These are phyloP conservation scores for Heliothis virescens DNA, from an alignment of 1,140 invertebrate species.

Conservation along the genomic window DNA sequence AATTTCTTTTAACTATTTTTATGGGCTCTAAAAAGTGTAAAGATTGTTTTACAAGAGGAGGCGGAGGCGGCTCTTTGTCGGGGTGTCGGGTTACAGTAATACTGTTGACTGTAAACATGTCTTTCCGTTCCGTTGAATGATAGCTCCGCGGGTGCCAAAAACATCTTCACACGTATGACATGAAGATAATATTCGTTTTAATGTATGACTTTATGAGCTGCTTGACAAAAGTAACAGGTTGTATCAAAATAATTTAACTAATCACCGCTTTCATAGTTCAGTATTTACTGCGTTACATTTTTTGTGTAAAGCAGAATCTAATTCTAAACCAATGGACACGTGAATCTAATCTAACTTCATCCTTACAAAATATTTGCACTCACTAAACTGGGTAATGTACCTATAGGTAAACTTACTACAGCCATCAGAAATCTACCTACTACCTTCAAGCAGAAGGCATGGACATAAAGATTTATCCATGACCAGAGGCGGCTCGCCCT, in stretches of 20 bases:
- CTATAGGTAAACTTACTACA: no score
- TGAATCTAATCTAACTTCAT: no score
- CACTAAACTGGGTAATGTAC: no score
- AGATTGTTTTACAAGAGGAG: constrained; percentile 83
- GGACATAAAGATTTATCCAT: no score
- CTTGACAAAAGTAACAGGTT: constrained; percentile 43
- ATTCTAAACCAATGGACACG: no score
- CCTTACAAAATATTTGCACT: no score
- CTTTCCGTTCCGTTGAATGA: constrained; percentile 76
- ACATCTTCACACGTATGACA: constrained; percentile 41
- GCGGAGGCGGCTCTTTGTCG: constrained; percentile 81
- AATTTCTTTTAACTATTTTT: constrained; percentile 85
- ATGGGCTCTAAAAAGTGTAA: constrained; percentile 82
- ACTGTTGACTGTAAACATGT: constrained; percentile 84
- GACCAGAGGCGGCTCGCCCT: no score
- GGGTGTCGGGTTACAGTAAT: constrained; percentile 73
- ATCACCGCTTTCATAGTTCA: no score
- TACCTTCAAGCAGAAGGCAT: no score
- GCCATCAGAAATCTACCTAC: no score
- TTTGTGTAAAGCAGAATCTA: no score
- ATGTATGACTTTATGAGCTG: constrained; percentile 19
- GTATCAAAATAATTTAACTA: background rate
- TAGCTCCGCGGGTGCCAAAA: constrained; percentile 76
- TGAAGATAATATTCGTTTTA: constrained; percentile 46
- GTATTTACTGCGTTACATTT: no score